Percentiles rank a stretch among this genome's conserved stretches.
Conservation (phyloP, 2,888 invertebrate genomes). For the Drosophila emarginata region DNA sequence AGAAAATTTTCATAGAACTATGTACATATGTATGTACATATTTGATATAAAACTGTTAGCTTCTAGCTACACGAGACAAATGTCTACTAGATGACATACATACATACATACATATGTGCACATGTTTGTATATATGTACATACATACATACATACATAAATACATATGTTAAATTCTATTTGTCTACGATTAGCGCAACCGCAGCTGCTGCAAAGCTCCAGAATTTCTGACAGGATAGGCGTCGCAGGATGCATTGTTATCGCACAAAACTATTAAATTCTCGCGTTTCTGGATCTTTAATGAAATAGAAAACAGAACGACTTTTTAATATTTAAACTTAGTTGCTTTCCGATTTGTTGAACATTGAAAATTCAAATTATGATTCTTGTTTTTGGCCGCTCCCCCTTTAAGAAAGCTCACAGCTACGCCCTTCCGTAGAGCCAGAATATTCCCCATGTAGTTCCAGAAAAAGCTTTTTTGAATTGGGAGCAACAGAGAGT, state of each 20-base stretch:
- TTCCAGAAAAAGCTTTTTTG: conserved; percentile 42
- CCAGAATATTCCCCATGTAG: conserved; percentile 32
- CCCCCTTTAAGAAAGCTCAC: conserved; percentile 18
- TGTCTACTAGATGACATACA: conserved; percentile 23
- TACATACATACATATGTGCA: not conserved
- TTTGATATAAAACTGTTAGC: conserved; percentile 29
- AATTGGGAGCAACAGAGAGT: not conserved
- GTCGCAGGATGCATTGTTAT: too few relatives aligned
- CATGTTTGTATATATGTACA: not conserved
- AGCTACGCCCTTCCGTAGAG: too few relatives aligned
- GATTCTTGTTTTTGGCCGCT: not conserved
- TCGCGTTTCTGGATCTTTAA: too few relatives aligned
- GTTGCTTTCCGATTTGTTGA: too few relatives aligned
- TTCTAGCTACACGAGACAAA: conserved; percentile 26
- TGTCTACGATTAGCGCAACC: not conserved
- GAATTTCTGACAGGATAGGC: conserved; percentile 31
- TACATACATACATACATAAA: too few relatives aligned
- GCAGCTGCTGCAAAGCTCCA: conserved; percentile 14
- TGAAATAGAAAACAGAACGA: too few relatives aligned
- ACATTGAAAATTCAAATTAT: not conserved
- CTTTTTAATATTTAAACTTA: too few relatives aligned
- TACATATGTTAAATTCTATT: not conserved
- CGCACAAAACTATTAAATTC: too few relatives aligned
- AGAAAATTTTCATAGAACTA: conserved; percentile 16
- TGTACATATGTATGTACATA: too few relatives aligned